Conservation (phyloP, 1,140 invertebrate species). For the Drosophila kurseongensis region DNA sequence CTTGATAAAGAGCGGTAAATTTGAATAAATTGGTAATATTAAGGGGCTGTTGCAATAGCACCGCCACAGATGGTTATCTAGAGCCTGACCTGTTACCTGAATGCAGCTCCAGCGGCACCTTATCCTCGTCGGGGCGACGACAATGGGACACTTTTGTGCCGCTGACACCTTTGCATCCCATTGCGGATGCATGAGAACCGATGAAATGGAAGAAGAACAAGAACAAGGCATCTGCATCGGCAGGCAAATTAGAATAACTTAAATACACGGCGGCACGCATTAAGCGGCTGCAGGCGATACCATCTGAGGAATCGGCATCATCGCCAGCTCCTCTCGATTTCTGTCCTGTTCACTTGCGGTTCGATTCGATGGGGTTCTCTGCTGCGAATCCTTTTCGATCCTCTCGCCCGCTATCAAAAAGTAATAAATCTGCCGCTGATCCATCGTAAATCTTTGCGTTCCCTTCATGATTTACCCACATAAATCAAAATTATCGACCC, state of each 20-base stretch:
- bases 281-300: constrained; percentile 48
- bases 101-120: constrained; percentile 21
- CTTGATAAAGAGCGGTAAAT: constrained; percentile 1
- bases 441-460: constrained; percentile 84
- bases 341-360: background rate
- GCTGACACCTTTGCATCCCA: constrained; percentile 54
- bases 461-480: constrained; percentile 84
- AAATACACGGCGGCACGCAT: constrained; percentile 77
- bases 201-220: constrained; percentile 1
- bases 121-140: constrained; percentile 33
- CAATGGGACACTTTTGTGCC: constrained; percentile 53
- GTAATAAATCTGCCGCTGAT: constrained; percentile 84
- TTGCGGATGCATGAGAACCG: background rate
- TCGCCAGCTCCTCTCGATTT: constrained; percentile 24
- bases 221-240: constrained; percentile 4
- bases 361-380: background rate
- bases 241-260: constrained; percentile 80
- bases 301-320: constrained; percentile 13
- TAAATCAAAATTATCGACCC: constrained; percentile 84
- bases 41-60: constrained; percentile 5
- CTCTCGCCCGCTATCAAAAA: constrained; percentile 78
- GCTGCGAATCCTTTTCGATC: constrained; percentile 50
- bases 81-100: constrained; percentile 22
- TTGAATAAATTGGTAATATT: constrained; percentile 30
- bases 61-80: constrained; percentile 42